Evolutionary conservation across 2,888 invertebrate species (phyloP).

Genomic region (Hypomecis punctinalis): DNA sequence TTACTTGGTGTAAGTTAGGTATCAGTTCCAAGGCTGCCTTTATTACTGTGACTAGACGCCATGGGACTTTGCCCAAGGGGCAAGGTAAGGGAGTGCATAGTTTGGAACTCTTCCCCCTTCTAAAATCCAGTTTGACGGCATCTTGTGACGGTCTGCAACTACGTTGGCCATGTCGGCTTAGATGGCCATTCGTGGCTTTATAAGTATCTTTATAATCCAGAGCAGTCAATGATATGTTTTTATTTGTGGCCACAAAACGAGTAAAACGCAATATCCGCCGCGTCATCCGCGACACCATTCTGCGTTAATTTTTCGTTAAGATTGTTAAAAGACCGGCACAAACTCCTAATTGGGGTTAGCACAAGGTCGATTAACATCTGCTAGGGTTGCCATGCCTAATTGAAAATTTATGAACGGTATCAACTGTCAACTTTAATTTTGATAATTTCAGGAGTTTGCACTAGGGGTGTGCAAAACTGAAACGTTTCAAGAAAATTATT

Average conservation of each 20-base stretch:
- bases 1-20: too few relatives aligned
- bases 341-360: conserved; percentile 74
- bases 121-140: too few relatives aligned
- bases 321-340: conserved; percentile 72
- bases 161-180: too few relatives aligned
- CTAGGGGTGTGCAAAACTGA: conserved; percentile 7
- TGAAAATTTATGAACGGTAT: conserved; percentile 34
- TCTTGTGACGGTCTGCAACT: too few relatives aligned
- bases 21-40: too few relatives aligned
- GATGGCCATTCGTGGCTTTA: too few relatives aligned
- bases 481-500: background rate
- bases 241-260: conserved; percentile 44
- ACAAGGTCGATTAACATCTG: conserved; percentile 65
- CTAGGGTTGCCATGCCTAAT: conserved; percentile 51
- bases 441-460: conserved; percentile 16
- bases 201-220: too few relatives aligned
- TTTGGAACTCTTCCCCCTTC: too few relatives aligned
- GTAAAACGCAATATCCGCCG: conserved; percentile 52
- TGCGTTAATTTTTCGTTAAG: conserved; percentile 74
- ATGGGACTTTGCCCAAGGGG: too few relatives aligned
- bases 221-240: conserved; percentile 25
- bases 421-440: conserved; percentile 22
- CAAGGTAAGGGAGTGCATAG: too few relatives aligned
- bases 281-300: conserved; percentile 67
- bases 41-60: too few relatives aligned